These are phyloP conservation scores for Enteromius argenteus DNA, from an alignment of 2,797 vertebrate species.

Conservation along the genomic window DNA sequence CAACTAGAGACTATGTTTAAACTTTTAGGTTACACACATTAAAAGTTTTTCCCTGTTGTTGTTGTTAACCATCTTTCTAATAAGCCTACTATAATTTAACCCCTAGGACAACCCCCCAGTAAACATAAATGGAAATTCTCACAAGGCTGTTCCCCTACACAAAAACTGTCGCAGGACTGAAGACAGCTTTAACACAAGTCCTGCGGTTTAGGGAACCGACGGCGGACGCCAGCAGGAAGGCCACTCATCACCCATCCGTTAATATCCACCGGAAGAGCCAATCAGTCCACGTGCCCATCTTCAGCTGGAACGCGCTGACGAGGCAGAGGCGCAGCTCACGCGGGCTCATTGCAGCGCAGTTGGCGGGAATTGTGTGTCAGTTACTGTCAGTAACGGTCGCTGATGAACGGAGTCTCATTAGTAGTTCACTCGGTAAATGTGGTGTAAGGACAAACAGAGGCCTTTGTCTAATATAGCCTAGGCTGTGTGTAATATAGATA, in stretches of 20 bases:
- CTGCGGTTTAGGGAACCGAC: conserved; percentile 35
- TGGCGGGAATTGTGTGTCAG: conserved; percentile 11
- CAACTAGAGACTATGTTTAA: no score
- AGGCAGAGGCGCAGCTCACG: neutral
- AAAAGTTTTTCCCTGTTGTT: neutral
- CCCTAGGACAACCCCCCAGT: neutral
- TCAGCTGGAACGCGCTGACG: neutral
- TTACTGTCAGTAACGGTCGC: conserved; percentile 13
- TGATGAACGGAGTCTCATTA: neutral
- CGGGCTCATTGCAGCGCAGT: neutral
- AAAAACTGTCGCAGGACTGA: conserved; percentile 54
- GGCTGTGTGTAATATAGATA: neutral
- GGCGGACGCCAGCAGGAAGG: conserved; percentile 29
- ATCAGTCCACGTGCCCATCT: neutral
- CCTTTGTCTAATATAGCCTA: neutral
- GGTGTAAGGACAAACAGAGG: neutral
- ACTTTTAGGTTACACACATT: no score
- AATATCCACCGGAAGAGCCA: neutral
- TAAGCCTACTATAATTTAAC: neutral
- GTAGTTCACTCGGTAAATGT: neutral
- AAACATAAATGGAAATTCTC: conserved; percentile 44
- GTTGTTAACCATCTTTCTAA: neutral
- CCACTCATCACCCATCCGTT: conserved; percentile 14
- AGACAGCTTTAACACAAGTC: conserved; percentile 40
- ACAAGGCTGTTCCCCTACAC: conserved; percentile 51